Evolutionary conservation across 92 coral and sea anemone genomes (phyloP), one percentile per base, ranked within the genome.

Genomic region (Chrysogorgia sp.): DNA sequence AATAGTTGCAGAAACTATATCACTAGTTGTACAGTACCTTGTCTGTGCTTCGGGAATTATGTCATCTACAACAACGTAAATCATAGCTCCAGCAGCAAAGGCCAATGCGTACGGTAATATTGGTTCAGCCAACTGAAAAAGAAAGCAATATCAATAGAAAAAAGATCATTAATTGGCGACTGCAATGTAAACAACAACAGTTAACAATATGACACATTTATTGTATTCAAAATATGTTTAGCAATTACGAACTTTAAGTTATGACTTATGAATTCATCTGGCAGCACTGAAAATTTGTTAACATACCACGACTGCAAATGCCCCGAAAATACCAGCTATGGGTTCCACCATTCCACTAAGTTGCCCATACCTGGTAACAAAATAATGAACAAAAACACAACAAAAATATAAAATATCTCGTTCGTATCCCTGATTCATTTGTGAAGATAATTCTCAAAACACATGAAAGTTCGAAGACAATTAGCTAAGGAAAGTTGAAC

Each of bases 11-110:
- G 17, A n/a, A 26, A 12, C 9, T 56, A 56, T 22, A 20, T 12
- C 62, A 17, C 20, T 8, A 20, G 19, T 0, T 12, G 22, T 43
- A 2, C 22, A 66, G 34, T 60, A 93, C 98, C 97, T 91, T 72
- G 97, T 89, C 78, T 93, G 98, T 0, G 98, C 98, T 60, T 93
- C 98, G 5, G 98, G 98, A 33, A 93, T 89, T 13, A 93, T 93
- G 74, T 93, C 98, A 87, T 93, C 98, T 21, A 93, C 98, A 25
- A 93, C 98, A 10, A 93, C 98, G 80, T 91, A 91, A 40, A 93
- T 92, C 98, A 93, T 93, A 22, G 98, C 98, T 77, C 98, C 98
- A 29, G 98, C 98, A 23, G 98, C 98, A 89, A 93, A 93, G 23
- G 98, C 92, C 50, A 93, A 70, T 24, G 98, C 98, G 81, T 93